Conservation (phyloP, 23 tunicate species). For the Trididemnum miniatum region DNA sequence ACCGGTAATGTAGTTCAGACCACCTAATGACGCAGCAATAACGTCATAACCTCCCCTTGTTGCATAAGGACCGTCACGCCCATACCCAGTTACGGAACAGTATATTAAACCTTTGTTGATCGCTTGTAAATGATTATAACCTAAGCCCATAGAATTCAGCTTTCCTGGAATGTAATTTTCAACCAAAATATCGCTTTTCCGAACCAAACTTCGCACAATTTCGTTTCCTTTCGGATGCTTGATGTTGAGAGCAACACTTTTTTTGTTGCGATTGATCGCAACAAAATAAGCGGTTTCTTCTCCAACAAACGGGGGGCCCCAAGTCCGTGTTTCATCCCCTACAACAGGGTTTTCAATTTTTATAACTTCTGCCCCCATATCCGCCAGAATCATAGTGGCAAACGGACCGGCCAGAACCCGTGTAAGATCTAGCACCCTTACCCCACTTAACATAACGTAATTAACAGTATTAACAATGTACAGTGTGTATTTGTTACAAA, state of each 20-base stretch:
- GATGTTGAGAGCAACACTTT: slow-evolving; percentile 77
- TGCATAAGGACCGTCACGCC: slow-evolving; percentile 81
- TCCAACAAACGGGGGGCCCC: slow-evolving; percentile 98
- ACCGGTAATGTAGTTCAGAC: slow-evolving; percentile 89
- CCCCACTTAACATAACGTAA: slow-evolving; percentile 61
- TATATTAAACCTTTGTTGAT: slow-evolving; percentile 71
- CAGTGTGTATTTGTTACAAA: no score
- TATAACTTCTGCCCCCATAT: slow-evolving; percentile 97
- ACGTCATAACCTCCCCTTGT: slow-evolving; percentile 96
- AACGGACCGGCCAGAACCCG: slow-evolving; percentile 95
- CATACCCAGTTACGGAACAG: slow-evolving; percentile 88
- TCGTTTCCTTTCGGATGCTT: slow-evolving; percentile 58
- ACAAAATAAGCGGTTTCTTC: slow-evolving; percentile 82
- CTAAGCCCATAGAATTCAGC: slow-evolving; percentile 69
- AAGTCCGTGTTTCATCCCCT: slow-evolving; percentile 93
- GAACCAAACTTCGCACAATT: slow-evolving; percentile 53
- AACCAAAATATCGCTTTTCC: slow-evolving; percentile 70
- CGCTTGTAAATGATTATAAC: slow-evolving; percentile 62
- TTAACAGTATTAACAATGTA: no score
- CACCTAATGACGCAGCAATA: slow-evolving; percentile 91
- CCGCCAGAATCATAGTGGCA: slow-evolving; percentile 79
- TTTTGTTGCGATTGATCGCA: slow-evolving; percentile 88
- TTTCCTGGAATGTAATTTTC: slow-evolving; percentile 97
- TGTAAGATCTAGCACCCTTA: slow-evolving; percentile 77
- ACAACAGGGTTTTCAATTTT: slow-evolving; percentile 80